Evolutionary conservation across 1,140 invertebrate genomes (phyloP).

Genomic region (Brachionus rubens): DNA sequence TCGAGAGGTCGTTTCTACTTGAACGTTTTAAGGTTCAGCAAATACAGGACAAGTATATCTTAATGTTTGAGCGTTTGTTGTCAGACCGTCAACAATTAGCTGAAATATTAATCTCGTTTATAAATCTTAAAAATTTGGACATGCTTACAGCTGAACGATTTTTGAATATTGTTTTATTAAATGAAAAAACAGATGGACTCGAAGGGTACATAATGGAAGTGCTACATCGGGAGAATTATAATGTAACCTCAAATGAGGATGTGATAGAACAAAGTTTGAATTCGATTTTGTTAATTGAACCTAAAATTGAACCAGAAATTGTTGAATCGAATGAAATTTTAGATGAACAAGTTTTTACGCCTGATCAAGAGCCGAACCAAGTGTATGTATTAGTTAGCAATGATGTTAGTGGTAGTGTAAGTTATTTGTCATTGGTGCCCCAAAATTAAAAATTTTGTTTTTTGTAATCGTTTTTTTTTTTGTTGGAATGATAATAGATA

Average conservation of each 20-base stretch:
- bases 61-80: neutral
- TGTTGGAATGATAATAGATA: too few species aligned
- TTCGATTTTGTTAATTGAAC: too few species aligned
- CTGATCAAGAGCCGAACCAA: conserved; percentile 22
- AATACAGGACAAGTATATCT: neutral
- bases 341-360: conserved; percentile 2
- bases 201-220: conserved; percentile 37
- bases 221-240: conserved; percentile 22
- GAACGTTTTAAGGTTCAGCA: conserved; percentile 37
- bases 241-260: conserved; percentile 1
- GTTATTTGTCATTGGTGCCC: conserved; percentile 27
- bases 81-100: neutral
- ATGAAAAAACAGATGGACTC: neutral
- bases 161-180: neutral
- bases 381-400: conserved; percentile 27
- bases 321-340: conserved; percentile 4
- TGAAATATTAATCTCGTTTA: conserved; percentile 4
- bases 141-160: conserved; percentile 18
- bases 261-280: conserved; percentile 24
- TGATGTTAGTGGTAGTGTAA: conserved; percentile 27
- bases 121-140: neutral
- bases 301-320: neutral
- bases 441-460: too few species aligned
- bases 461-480: too few species aligned
- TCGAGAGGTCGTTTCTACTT: conserved; percentile 13